Percentiles rank a stretch among this genome's conserved stretches.
phyloP scores from a whole-genome alignment of 2,888 invertebrate genomes.

The Idaea biselata region DNA sequence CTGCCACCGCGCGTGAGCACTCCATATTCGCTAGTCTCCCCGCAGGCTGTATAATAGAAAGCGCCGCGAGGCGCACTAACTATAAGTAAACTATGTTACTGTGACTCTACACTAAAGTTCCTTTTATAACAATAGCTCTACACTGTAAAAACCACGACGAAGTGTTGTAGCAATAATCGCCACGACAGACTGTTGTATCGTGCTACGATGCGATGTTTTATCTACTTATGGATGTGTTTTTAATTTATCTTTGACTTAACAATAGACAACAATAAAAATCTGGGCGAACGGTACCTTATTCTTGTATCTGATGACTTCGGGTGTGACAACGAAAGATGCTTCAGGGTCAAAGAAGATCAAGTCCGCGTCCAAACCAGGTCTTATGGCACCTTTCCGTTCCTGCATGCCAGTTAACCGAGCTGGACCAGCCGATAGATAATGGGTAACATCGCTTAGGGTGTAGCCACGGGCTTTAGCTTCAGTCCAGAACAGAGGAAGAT shows the following conservation, averaged over 20 bases:
- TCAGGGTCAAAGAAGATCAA: constrained; percentile 85
- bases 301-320: constrained; percentile 78
- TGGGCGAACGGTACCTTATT: constrained; percentile 74
- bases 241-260: background rate
- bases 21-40: too few relatives aligned
- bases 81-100: too few relatives aligned
- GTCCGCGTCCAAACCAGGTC: constrained; percentile 84
- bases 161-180: too few relatives aligned
- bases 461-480: constrained; percentile 74
- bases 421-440: constrained; percentile 79
- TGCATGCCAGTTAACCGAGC: constrained; percentile 81
- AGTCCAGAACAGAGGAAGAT: constrained; percentile 84
- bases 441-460: constrained; percentile 70
- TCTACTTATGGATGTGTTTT: too few relatives aligned
- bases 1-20: too few relatives aligned
- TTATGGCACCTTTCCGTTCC: constrained; percentile 78
- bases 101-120: too few relatives aligned
- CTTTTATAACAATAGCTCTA: too few relatives aligned
- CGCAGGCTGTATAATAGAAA: too few relatives aligned
- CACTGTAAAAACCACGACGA: too few relatives aligned
- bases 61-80: too few relatives aligned
- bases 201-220: too few relatives aligned
- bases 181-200: too few relatives aligned
- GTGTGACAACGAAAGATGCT: constrained; percentile 75
- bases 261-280: background rate